A percentile compares a stretch with the other conserved stretches of the same genome.
Conservation (phyloP, 2,113 vertebrate genomes). For the Etheostoma cragini region DNA sequence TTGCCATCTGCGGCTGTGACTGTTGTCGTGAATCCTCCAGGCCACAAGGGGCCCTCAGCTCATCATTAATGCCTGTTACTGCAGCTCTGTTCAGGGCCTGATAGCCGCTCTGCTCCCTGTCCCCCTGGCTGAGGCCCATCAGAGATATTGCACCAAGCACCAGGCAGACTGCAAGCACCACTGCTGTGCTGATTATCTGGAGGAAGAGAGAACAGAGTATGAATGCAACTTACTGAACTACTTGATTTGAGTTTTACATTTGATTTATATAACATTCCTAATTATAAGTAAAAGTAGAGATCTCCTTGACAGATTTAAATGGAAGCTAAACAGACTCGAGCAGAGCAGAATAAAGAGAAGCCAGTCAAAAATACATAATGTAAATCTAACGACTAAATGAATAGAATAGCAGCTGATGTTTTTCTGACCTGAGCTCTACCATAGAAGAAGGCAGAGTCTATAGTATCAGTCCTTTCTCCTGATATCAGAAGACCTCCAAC, state of each 20-base stretch:
- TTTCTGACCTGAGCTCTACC: slow-evolving; percentile 90
- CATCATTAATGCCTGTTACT: slow-evolving; percentile 72
- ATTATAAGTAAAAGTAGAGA: not conserved
- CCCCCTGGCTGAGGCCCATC: slow-evolving; percentile 92
- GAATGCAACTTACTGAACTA: not conserved
- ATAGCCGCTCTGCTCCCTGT: slow-evolving; percentile 85
- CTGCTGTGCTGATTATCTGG: slow-evolving; percentile 91
- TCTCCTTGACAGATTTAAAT: not conserved
- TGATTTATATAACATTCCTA: not conserved
- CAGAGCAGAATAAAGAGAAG: not conserved
- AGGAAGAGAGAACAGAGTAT: not conserved
- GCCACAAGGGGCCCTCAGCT: slow-evolving; percentile 73
- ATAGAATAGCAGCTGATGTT: not conserved
- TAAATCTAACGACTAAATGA: no score
- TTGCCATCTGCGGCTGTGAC: slow-evolving; percentile 67
- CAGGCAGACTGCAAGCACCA: slow-evolving; percentile 89
- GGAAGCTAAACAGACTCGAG: not conserved
- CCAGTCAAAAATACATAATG: not conserved
- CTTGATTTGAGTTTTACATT: not conserved
- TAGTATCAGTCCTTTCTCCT: slow-evolving; percentile 83
- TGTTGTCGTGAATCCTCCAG: slow-evolving; percentile 68
- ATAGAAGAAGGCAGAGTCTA: slow-evolving; percentile 97
- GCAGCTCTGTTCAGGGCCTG: slow-evolving; percentile 87
- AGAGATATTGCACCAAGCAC: slow-evolving; percentile 89
- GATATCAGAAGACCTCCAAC: slow-evolving; percentile 89